These are phyloP conservation scores for Pseudorhombus dupliciocellatus DNA, from an alignment of 2,113 vertebrate species.

Conservation along the genomic window DNA sequence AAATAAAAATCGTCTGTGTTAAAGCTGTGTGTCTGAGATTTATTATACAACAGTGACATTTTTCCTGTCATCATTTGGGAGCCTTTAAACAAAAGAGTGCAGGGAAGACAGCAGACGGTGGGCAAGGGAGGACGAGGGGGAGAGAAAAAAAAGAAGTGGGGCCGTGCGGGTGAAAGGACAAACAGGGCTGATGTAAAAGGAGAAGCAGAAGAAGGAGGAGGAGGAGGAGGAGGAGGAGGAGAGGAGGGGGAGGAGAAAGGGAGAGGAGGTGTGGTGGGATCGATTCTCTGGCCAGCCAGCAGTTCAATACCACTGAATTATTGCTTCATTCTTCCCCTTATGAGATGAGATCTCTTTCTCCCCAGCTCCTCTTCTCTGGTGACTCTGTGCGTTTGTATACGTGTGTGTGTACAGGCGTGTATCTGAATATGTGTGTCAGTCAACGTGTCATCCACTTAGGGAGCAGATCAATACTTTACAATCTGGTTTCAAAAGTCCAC, in stretches of 20 bases:
- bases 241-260: constrained; percentile 18
- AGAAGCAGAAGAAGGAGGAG: constrained; percentile 33
- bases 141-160: constrained; percentile 3
- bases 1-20: neutral
- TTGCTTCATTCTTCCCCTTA: constrained; percentile 99
- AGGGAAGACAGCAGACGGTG: constrained; percentile 32
- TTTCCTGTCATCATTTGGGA: constrained; percentile 18
- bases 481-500: constrained; percentile 90
- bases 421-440: constrained; percentile 83
- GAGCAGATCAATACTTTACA: constrained; percentile 93
- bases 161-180: constrained; percentile 45
- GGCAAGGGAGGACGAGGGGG: constrained; percentile 41
- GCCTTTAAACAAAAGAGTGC: constrained; percentile 21
- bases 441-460: constrained; percentile 66
- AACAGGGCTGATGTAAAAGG: constrained; percentile 46
- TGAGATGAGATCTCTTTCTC: constrained; percentile 90
- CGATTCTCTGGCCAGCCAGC: constrained; percentile 88
- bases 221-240: constrained; percentile 41
- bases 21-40: constrained; percentile 1
- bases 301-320: constrained; percentile 97
- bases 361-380: constrained; percentile 18
- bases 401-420: constrained; percentile 24
- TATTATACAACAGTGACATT: constrained; percentile 19
- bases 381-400: constrained; percentile 21
- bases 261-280: constrained; percentile 77